Evolutionary conservation across 2,113 vertebrate genomes (phyloP).

Genomic region (Chaenocephalus aceratus): DNA sequence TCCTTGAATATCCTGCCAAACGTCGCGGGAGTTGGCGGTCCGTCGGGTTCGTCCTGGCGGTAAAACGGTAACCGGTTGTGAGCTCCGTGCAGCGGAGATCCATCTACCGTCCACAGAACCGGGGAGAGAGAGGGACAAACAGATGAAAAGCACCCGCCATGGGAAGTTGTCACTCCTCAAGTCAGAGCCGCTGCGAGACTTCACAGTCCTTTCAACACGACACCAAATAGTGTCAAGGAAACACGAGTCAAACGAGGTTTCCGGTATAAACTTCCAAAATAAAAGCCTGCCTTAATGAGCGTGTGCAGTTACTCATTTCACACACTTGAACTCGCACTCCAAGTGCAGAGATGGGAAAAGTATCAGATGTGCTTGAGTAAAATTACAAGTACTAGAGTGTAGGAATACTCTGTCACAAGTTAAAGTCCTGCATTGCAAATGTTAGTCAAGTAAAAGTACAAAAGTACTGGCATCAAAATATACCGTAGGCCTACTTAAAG

Average conservation of each 20-base stretch:
- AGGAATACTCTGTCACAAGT: no score
- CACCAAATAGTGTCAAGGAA: not conserved
- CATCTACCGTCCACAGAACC: constrained; percentile 28
- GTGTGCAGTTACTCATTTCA: not conserved
- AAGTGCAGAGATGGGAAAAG: no score
- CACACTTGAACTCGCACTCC: not conserved
- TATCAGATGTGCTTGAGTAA: no score
- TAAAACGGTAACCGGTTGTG: not conserved
- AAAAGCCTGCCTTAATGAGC: constrained; percentile 21
- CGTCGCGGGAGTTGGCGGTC: constrained; percentile 23
- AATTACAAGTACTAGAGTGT: no score
- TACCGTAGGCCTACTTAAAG: no score
- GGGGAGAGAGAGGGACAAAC: constrained; percentile 12
- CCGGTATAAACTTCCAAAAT: constrained; percentile 24
- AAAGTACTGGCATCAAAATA: no score
- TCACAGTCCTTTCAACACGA: constrained; percentile 59
- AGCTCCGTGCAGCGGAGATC: constrained; percentile 21
- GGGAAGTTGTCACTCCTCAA: constrained; percentile 64
- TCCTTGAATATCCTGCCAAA: constrained; percentile 69
- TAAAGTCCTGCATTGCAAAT: no score
- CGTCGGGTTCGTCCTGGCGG: constrained; percentile 5
- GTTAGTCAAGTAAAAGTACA: no score
- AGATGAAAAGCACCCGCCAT: constrained; percentile 54
- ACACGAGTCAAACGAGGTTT: not conserved
- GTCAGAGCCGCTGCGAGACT: constrained; percentile 67